These are phyloP conservation scores for Rhynchomys soricoides DNA, from an alignment of 2,113 vertebrate genomes.

Conservation along the genomic window DNA sequence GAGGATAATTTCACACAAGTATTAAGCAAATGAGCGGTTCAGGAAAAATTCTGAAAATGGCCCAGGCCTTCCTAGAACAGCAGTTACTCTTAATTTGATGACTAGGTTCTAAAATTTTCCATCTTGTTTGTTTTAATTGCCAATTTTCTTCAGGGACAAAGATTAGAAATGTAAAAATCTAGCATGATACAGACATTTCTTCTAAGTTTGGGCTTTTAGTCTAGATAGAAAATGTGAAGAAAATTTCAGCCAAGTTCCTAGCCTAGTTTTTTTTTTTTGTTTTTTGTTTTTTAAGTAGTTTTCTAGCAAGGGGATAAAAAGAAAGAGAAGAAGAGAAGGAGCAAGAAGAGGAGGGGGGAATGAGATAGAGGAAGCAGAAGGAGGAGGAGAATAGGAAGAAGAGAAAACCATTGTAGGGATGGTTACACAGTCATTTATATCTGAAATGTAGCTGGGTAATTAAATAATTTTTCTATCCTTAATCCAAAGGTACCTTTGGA, in stretches of 20 bases:
- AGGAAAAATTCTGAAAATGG: constrained; percentile 30
- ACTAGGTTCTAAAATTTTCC: constrained; percentile 38
- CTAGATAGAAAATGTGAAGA: constrained; percentile 29
- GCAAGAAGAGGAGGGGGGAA: neutral
- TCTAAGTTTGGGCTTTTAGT: constrained; percentile 30
- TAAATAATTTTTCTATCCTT: neutral
- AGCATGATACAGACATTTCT: constrained; percentile 42
- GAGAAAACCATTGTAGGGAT: neutral
- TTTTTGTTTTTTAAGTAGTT: neutral
- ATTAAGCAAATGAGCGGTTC: constrained; percentile 20
- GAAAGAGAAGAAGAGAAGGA: neutral
- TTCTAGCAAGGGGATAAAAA: neutral
- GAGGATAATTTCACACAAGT: constrained; percentile 23
- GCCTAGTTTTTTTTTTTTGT: neutral
- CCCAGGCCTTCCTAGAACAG: neutral
- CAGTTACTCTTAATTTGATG: constrained; percentile 48
- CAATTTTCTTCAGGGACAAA: constrained; percentile 54
- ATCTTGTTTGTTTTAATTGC: constrained; percentile 48
- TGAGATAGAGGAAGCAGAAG: neutral
- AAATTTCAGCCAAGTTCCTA: constrained; percentile 46
- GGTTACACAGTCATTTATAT: neutral
- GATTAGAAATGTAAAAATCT: constrained; percentile 53
- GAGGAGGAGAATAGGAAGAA: neutral
- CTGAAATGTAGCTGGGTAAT: neutral
- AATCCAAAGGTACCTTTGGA: neutral